Conservation (phyloP, 2,797 vertebrate species). For the Pseudopleuronectes americanus region DNA sequence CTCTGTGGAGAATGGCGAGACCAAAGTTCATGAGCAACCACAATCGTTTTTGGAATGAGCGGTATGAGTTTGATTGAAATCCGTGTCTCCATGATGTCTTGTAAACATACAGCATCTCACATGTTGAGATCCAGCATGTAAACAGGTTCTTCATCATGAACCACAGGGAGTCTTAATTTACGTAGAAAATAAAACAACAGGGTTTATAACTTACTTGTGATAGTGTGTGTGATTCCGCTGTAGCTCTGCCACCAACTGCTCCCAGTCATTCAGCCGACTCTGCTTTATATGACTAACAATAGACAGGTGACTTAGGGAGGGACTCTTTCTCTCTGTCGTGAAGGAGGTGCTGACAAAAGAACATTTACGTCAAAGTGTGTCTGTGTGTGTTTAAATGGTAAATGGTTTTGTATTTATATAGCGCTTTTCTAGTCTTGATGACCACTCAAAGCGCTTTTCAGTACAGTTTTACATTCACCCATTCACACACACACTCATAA, state of each 20-base stretch:
- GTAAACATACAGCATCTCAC: background rate
- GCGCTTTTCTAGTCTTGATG: no score
- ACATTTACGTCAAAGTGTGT: slow-evolving; percentile 28
- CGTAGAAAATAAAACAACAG: background rate
- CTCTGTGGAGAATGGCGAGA: slow-evolving; percentile 17
- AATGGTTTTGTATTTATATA: no score
- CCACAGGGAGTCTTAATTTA: no score
- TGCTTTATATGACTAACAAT: slow-evolving; percentile 40
- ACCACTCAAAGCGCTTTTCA: no score
- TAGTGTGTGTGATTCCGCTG: slow-evolving; percentile 30
- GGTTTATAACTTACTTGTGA: slow-evolving; percentile 40
- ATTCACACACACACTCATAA: no score
- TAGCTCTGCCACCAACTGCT: slow-evolving; percentile 41
- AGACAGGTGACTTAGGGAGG: slow-evolving; percentile 55
- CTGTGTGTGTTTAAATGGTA: no score
- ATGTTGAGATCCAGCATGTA: background rate
- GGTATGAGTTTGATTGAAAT: rapidly evolving
- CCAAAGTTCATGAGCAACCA: background rate
- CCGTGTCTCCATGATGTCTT: background rate
- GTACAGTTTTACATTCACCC: no score
- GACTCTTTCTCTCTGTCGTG: slow-evolving; percentile 31
- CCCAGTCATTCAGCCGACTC: slow-evolving; percentile 34
- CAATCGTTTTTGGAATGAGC: background rate
- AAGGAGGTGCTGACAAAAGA: slow-evolving; percentile 49
- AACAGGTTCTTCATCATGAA: no score